phyloP scores from a whole-genome alignment of 1,140 invertebrate species.

The Mycetomoellerius zeteki region DNA sequence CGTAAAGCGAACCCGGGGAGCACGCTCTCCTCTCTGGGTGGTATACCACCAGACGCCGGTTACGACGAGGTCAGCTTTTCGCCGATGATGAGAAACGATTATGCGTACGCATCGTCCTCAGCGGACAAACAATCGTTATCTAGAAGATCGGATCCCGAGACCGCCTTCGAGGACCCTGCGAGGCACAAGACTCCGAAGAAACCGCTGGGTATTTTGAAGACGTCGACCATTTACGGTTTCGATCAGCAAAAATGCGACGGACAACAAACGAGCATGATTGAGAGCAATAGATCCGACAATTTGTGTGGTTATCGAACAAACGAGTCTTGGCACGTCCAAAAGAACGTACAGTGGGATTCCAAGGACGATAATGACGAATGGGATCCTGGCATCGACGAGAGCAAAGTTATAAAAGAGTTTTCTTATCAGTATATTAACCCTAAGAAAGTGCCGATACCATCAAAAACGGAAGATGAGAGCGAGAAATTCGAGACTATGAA shows the following conservation, averaged over 20 bases:
- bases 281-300: slow-evolving; percentile 55
- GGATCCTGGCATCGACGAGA: slow-evolving; percentile 84
- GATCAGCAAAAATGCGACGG: slow-evolving; percentile 47
- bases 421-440: slow-evolving; percentile 86
- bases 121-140: slow-evolving; percentile 19
- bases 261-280: slow-evolving; percentile 55
- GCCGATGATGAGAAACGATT: slow-evolving; percentile 44
- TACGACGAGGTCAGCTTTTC: slow-evolving; percentile 82
- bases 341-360: slow-evolving; percentile 83
- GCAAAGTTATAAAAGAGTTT: slow-evolving; percentile 85
- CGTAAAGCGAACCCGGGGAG: slow-evolving; percentile 47
- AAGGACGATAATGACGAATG: slow-evolving; percentile 79
- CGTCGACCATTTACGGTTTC: slow-evolving; percentile 68
- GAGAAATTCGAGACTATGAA: slow-evolving; percentile 78
- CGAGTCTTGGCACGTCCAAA: slow-evolving; percentile 77
- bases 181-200: slow-evolving; percentile 73
- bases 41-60: slow-evolving; percentile 81
- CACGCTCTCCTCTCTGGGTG: slow-evolving; percentile 30
- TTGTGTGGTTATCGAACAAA: slow-evolving; percentile 70
- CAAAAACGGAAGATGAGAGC: slow-evolving; percentile 25
- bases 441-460: slow-evolving; percentile 72
- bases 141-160: neutral
- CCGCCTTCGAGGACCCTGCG: neutral
- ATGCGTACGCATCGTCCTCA: slow-evolving; percentile 6
- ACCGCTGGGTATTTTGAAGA: slow-evolving; percentile 82